Evolutionary conservation across 2,888 invertebrate genomes (phyloP).

Genomic region (Leptura quadrifasciata): DNA sequence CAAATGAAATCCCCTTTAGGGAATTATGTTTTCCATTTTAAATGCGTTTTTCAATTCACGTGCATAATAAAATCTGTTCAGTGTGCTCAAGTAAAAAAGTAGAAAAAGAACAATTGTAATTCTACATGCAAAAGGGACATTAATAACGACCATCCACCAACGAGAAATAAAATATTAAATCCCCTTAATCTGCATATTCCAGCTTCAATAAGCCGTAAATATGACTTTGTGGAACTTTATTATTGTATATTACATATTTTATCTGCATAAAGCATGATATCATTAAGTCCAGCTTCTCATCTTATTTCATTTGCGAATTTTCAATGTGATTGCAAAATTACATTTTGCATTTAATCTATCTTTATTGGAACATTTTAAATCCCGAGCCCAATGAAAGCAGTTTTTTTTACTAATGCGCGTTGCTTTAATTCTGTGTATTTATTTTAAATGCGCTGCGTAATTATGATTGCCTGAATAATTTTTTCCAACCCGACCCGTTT

Average conservation of each 20-base stretch:
- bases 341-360: neutral
- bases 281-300: slow-evolving; percentile 42
- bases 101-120: slow-evolving; percentile 53
- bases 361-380: neutral
- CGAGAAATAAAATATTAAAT: slow-evolving; percentile 51
- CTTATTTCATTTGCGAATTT: slow-evolving; percentile 43
- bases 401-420: neutral
- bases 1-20: slow-evolving; percentile 45
- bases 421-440: no score
- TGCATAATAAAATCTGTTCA: slow-evolving; percentile 51
- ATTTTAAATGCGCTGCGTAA: no score
- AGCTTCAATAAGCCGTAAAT: slow-evolving; percentile 56
- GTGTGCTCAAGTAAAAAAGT: slow-evolving; percentile 41
- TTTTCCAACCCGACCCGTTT: no score
- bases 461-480: no score
- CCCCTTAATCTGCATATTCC: slow-evolving; percentile 53
- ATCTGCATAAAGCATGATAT: slow-evolving; percentile 44
- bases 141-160: slow-evolving; percentile 44
- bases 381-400: neutral
- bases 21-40: slow-evolving; percentile 49
- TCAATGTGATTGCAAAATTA: slow-evolving; percentile 34
- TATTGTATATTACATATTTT: slow-evolving; percentile 50
- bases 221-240: slow-evolving; percentile 51
- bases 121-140: slow-evolving; percentile 53
- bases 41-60: slow-evolving; percentile 49